Evolutionary conservation across 2,888 invertebrate genomes (phyloP).

Genomic region (Tinea semifulvella): DNA sequence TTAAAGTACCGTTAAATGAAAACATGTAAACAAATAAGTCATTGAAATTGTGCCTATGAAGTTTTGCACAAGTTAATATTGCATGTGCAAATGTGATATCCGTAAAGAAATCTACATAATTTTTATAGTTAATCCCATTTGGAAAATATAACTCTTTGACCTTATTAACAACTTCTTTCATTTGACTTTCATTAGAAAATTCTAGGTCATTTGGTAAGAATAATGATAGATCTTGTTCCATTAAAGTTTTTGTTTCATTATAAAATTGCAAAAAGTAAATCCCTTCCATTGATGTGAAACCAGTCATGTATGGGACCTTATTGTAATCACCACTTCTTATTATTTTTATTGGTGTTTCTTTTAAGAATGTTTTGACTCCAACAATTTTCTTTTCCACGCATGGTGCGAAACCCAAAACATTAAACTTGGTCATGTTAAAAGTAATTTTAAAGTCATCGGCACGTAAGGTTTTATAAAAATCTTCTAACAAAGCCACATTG

Average conservation of each 20-base stretch:
- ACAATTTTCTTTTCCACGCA: conserved; percentile 5
- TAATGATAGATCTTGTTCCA: conserved; percentile 6
- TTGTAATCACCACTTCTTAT: conserved; percentile 8
- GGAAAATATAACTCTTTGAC: conserved; percentile 3
- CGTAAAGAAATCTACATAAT: conserved; percentile 5
- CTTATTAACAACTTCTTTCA: background rate
- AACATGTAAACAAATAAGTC: conserved; percentile 9
- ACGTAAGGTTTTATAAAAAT: conserved; percentile 4
- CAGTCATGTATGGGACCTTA: conserved; percentile 4
- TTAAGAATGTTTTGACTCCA: conserved; percentile 1
- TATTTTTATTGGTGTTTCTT: conserved; percentile 7
- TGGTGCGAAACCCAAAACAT: conserved; percentile 3
- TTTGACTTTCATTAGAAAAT: background rate
- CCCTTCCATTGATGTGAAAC: conserved; percentile 2
- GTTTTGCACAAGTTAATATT: background rate
- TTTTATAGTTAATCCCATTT: background rate
- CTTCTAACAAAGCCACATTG: conserved; percentile 5
- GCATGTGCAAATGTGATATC: background rate
- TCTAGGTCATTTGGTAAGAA: background rate
- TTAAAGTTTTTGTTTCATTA: background rate
- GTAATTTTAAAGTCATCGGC: background rate
- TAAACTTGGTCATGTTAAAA: background rate
- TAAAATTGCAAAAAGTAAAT: conserved; percentile 2
- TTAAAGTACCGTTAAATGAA: background rate
- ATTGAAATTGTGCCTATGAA: background rate